These are phyloP conservation scores for Trochalopteron elliotii DNA, from an alignment of 2,113 vertebrate species.

Conservation along the genomic window DNA sequence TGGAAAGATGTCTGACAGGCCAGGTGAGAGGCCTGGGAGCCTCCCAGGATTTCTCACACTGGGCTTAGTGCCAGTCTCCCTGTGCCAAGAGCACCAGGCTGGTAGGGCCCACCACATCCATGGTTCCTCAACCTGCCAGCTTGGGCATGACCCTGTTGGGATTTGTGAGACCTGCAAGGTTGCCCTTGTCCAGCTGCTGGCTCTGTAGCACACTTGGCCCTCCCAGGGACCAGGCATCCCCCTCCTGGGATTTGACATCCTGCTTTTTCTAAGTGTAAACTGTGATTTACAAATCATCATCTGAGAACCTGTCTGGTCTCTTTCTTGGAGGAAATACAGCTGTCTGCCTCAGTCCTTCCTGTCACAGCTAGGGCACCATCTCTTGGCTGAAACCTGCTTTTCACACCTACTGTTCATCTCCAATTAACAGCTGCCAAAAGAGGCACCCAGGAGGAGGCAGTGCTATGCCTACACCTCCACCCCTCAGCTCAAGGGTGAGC, in stretches of 20 bases:
- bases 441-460: background rate
- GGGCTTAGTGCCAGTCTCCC: background rate
- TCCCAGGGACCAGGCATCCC: background rate
- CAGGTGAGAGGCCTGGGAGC: background rate
- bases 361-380: background rate
- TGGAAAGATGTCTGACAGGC: background rate
- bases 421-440: background rate
- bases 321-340: background rate
- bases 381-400: background rate
- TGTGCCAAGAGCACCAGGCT: background rate
- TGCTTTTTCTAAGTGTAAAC: background rate
- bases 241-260: background rate
- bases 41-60: fast-evolving
- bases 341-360: background rate
- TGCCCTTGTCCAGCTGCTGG: background rate
- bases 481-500: background rate
- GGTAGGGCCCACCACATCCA: background rate
- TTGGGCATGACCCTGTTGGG: background rate
- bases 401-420: background rate
- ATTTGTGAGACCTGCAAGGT: background rate
- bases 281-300: background rate
- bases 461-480: background rate
- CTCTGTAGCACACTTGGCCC: background rate
- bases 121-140: background rate
- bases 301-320: background rate